Evolutionary conservation across 2,888 invertebrate genomes (phyloP).

Genomic region (Bedellia somnulentella): DNA sequence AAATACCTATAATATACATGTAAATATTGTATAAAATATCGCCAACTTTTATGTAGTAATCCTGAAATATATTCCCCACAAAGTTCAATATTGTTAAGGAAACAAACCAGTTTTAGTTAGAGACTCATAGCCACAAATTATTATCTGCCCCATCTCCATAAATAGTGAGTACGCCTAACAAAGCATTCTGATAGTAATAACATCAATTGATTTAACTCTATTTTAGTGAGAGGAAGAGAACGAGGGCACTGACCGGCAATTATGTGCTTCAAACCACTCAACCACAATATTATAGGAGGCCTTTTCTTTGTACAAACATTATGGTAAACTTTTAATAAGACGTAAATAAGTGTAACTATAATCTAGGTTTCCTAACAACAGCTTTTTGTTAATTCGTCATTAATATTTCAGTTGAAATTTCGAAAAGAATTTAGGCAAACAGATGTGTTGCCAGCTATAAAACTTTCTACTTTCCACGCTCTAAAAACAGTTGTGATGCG

Average conservation of each 20-base stretch:
- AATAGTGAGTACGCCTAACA: slow-evolving; percentile 34
- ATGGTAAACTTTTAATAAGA: background rate
- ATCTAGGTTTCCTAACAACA: background rate
- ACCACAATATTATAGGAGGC: slow-evolving; percentile 15
- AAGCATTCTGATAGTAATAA: slow-evolving; percentile 54
- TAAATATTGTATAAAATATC: too few relatives aligned
- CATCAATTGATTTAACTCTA: slow-evolving; percentile 59
- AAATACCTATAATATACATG: too few relatives aligned
- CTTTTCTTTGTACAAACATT: slow-evolving; percentile 1
- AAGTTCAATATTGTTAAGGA: too few relatives aligned
- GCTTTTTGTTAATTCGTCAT: background rate
- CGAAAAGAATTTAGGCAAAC: slow-evolving; percentile 19
- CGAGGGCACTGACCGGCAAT: slow-evolving; percentile 56
- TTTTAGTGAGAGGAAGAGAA: slow-evolving; percentile 55
- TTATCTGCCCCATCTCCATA: too few relatives aligned
- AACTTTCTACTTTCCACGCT: slow-evolving; percentile 61
- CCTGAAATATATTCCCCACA: too few relatives aligned
- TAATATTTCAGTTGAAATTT: slow-evolving; percentile 1
- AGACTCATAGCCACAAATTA: too few relatives aligned
- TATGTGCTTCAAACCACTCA: slow-evolving; percentile 49
- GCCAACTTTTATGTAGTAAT: too few relatives aligned
- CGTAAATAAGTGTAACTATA: background rate
- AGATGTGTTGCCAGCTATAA: slow-evolving; percentile 30
- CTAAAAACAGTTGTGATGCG: slow-evolving; percentile 54
- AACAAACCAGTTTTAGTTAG: too few relatives aligned